A percentile compares a stretch with the other conserved stretches of the same genome.
Conservation (phyloP, 2,888 invertebrate genomes). For the Xanthia togata region DNA sequence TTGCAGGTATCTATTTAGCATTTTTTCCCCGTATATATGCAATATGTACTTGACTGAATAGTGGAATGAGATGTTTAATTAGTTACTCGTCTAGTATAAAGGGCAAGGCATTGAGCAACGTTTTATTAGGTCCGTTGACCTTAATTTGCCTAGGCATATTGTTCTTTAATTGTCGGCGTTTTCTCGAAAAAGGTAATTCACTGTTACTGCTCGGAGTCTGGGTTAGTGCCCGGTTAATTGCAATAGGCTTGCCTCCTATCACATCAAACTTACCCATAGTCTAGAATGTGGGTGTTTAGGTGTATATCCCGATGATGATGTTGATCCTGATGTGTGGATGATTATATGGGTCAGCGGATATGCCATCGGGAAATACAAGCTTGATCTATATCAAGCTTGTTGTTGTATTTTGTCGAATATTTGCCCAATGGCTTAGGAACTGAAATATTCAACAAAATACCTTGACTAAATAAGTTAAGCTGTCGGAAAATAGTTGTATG, state of each 20-base stretch:
- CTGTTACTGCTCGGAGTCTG: background rate
- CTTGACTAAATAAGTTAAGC: conserved; percentile 5
- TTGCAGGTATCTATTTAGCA: conserved; percentile 47
- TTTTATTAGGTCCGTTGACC: conserved; percentile 53
- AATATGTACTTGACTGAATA: conserved; percentile 24
- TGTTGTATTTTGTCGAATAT: no score
- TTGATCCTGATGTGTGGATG: background rate
- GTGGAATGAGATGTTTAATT: conserved; percentile 66
- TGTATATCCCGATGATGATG: background rate
- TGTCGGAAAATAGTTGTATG: conserved; percentile 13
- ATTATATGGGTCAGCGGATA: background rate
- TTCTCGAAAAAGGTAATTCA: conserved; percentile 1
- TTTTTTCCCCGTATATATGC: conserved; percentile 25
- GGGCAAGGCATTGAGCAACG: conserved; percentile 48
- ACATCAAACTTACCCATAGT: background rate
- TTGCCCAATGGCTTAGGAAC: background rate
- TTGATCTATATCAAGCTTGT: no score
- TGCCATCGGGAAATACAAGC: background rate
- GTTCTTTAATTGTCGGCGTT: conserved; percentile 44
- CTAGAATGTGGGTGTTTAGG: background rate
- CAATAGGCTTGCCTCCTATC: background rate
- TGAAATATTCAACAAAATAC: conserved; percentile 7
- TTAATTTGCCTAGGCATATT: conserved; percentile 32
- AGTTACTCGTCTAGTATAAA: conserved; percentile 59
- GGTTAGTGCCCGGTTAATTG: background rate